Evolutionary conservation across 1,140 invertebrate genomes (phyloP).

Genomic region (Diabrotica virgifera): DNA sequence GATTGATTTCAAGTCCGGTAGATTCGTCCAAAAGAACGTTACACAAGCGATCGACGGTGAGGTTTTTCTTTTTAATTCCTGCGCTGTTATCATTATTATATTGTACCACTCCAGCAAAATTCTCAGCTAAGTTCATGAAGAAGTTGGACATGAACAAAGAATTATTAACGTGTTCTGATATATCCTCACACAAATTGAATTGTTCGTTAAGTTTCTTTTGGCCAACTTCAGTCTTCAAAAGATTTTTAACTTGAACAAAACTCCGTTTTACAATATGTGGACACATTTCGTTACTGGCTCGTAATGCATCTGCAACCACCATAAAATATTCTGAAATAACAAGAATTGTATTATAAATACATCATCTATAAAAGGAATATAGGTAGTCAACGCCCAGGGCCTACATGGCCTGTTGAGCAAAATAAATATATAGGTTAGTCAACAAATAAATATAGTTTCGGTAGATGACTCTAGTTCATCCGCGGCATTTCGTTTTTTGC

Average conservation of each 20-base stretch:
- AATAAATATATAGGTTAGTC: too few relatives aligned
- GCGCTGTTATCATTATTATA: slow-evolving; percentile 92
- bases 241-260: slow-evolving; percentile 61
- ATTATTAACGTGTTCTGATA: slow-evolving; percentile 62
- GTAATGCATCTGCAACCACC: slow-evolving; percentile 68
- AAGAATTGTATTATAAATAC: too few relatives aligned
- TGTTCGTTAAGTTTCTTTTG: slow-evolving; percentile 61
- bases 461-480: too few relatives aligned
- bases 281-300: slow-evolving; percentile 61
- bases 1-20: slow-evolving; percentile 60
- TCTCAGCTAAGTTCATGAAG: slow-evolving; percentile 75
- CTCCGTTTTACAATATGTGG: slow-evolving; percentile 61
- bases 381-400: too few relatives aligned
- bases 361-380: too few relatives aligned
- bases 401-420: too few relatives aligned
- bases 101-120: slow-evolving; percentile 82
- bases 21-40: slow-evolving; percentile 67
- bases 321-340: slow-evolving; percentile 67
- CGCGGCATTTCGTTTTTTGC: too few relatives aligned
- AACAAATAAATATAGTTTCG: too few relatives aligned
- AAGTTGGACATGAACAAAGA: slow-evolving; percentile 76
- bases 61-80: slow-evolving; percentile 59
- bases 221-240: slow-evolving; percentile 60
- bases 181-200: slow-evolving; percentile 75
- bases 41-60: slow-evolving; percentile 79